A percentile compares a stretch with the other conserved stretches of the same genome.
Conservation (phyloP, 1,140 invertebrate genomes). For the Campoletis sonorensis region DNA sequence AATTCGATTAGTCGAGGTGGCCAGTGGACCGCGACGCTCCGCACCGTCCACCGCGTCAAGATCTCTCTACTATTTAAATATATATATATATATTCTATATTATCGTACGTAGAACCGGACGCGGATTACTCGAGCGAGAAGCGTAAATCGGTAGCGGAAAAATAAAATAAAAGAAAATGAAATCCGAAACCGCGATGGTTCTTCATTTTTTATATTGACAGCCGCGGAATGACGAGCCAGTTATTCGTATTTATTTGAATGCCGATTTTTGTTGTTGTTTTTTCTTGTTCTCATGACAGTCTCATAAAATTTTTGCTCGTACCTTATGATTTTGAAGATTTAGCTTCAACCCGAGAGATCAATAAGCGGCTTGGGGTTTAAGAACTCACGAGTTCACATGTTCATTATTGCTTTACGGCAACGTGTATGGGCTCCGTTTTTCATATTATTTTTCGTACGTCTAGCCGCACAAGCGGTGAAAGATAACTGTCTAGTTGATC, state of each 20-base stretch:
- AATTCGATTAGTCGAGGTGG: slow-evolving; percentile 55
- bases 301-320: slow-evolving; percentile 6
- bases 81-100: too few relatives aligned
- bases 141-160: too few relatives aligned
- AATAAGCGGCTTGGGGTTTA: not conserved
- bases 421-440: not conserved
- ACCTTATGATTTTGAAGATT: slow-evolving; percentile 20
- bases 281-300: slow-evolving; percentile 17
- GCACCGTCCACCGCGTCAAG: not conserved
- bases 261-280: too few relatives aligned
- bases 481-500: slow-evolving; percentile 44
- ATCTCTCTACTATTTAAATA: too few relatives aligned
- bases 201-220: not conserved
- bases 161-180: too few relatives aligned
- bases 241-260: too few relatives aligned
- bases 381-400: not conserved
- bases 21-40: slow-evolving; percentile 24
- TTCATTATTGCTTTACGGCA: not conserved
- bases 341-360: slow-evolving; percentile 34
- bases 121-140: too few relatives aligned
- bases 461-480: slow-evolving; percentile 15
- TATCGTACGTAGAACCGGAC: too few relatives aligned
- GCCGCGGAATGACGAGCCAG: too few relatives aligned
- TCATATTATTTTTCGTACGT: slow-evolving; percentile 41
- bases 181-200: not conserved